Percentiles rank a stretch among this genome's conserved stretches.
Conservation (phyloP, 2,797 vertebrate genomes). For the Gephyroberyx darwinii region DNA sequence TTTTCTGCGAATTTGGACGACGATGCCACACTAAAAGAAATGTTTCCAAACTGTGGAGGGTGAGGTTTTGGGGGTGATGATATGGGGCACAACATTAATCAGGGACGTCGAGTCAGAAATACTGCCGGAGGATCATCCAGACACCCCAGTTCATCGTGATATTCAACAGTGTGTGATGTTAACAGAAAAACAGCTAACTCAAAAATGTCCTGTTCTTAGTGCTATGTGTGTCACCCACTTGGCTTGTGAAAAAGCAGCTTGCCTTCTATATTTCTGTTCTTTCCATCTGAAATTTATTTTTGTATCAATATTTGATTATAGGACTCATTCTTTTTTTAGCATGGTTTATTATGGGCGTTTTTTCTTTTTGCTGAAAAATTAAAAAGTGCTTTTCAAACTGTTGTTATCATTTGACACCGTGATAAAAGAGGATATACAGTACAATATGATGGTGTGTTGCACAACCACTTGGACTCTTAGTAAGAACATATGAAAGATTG, state of each 20-base stretch:
- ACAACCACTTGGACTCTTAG: constrained; percentile 87
- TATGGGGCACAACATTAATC: constrained; percentile 79
- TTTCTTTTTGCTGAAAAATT: constrained; percentile 79
- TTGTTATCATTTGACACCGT: constrained; percentile 85
- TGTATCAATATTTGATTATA: constrained; percentile 82
- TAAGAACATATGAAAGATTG: constrained; percentile 87
- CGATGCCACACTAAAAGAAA: constrained; percentile 68
- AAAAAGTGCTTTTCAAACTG: constrained; percentile 86
- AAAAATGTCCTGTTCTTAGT: constrained; percentile 82
- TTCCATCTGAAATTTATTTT: constrained; percentile 86
- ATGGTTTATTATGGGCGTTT: constrained; percentile 81
- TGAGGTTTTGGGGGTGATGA: constrained; percentile 52
- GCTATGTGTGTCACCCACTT: constrained; percentile 84
- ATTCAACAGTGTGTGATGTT: constrained; percentile 79
- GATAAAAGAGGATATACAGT: constrained; percentile 83
- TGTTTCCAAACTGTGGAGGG: constrained; percentile 63
- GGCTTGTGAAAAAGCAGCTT: constrained; percentile 86
- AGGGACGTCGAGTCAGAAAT: constrained; percentile 76
- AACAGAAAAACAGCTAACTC: constrained; percentile 75
- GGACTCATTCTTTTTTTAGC: constrained; percentile 80
- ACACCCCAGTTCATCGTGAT: constrained; percentile 78
- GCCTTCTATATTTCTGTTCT: constrained; percentile 83
- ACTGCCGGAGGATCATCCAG: constrained; percentile 78
- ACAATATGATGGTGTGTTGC: constrained; percentile 85
- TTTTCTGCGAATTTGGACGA: constrained; percentile 82